phyloP scores from a whole-genome alignment of 2,888 invertebrate genomes.

The Ormyrus thymus region DNA sequence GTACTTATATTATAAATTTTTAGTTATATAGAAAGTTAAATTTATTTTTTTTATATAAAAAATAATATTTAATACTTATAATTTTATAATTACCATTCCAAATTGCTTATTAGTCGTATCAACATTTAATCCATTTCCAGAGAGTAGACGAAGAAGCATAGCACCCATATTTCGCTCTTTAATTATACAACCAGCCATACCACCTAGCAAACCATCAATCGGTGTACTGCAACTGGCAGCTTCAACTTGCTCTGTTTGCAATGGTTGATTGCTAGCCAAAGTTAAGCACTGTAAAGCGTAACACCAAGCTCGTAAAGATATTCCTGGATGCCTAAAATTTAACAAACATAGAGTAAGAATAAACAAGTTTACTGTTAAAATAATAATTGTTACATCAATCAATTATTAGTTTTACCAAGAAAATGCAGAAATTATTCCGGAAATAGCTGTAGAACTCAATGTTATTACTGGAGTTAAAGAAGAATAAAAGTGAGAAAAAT shows the following conservation, averaged over 20 bases:
- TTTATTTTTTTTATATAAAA: neutral
- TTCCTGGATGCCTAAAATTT: conserved; percentile 77
- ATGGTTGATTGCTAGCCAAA: conserved; percentile 81
- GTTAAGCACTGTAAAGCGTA: conserved; percentile 86
- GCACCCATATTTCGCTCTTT: conserved; percentile 82
- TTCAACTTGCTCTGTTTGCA: conserved; percentile 65
- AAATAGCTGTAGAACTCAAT: conserved; percentile 80
- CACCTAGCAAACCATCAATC: conserved; percentile 74
- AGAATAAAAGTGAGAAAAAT: conserved; percentile 77
- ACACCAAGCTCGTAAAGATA: conserved; percentile 87
- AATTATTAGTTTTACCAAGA: conserved; percentile 75
- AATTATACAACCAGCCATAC: conserved; percentile 81
- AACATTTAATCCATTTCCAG: conserved; percentile 79
- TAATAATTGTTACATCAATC: neutral
- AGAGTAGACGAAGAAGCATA: conserved; percentile 81
- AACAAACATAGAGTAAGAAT: conserved; percentile 7
- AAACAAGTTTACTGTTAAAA: neutral
- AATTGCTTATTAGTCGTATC: conserved; percentile 77
- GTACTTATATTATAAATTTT: neutral
- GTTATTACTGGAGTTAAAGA: conserved; percentile 80
- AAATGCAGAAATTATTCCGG: conserved; percentile 81
- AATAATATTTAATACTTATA: neutral
- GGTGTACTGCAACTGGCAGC: conserved; percentile 66
- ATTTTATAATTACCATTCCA: conserved; percentile 72
- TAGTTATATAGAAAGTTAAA: neutral